Evolutionary conservation across 2,888 invertebrate genomes (phyloP).

Genomic region (Drosophila neutralis): DNA sequence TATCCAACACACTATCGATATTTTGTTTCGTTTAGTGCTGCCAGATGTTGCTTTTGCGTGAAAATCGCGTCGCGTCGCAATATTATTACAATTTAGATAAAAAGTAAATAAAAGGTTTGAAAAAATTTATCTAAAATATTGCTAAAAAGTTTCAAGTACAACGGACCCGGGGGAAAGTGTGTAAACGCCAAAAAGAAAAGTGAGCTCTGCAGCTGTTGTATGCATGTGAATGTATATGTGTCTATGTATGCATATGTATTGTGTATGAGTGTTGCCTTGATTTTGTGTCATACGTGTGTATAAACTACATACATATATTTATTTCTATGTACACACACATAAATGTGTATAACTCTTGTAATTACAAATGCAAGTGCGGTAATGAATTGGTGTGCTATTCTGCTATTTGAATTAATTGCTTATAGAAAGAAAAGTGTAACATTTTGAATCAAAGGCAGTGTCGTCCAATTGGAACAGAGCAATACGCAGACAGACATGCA

Average conservation of each 20-base stretch:
- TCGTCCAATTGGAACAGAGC: conserved; percentile 55
- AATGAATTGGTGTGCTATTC: conserved; percentile 17
- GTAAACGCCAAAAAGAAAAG: conserved; percentile 50
- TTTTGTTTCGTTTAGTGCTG: conserved; percentile 35
- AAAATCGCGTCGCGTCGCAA: conserved; percentile 58
- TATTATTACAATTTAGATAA: conserved; percentile 42
- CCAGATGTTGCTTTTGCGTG: conserved; percentile 53
- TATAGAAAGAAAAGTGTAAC: conserved; percentile 16
- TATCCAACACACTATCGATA: conserved; percentile 25
- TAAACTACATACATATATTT: conserved; percentile 32
- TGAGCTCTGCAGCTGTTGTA: conserved; percentile 64
- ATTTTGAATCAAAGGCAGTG: conserved; percentile 24
- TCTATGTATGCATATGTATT: conserved; percentile 33
- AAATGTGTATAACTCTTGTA: conserved; percentile 38
- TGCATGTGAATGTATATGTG: conserved; percentile 42
- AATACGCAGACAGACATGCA: conserved; percentile 26
- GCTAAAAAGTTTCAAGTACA: conserved; percentile 11
- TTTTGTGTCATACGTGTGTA: conserved; percentile 60
- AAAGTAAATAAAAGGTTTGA: conserved; percentile 42
- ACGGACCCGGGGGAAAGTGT: conserved; percentile 23
- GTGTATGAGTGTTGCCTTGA: conserved; percentile 57
- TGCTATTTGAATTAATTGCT: conserved; percentile 3
- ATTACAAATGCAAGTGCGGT: conserved; percentile 22
- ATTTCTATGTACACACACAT: conserved; percentile 23
- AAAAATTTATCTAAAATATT: conserved; percentile 28